These are phyloP conservation scores for Drosophila neocordata DNA, from an alignment of 1,140 invertebrate genomes.

Conservation along the genomic window DNA sequence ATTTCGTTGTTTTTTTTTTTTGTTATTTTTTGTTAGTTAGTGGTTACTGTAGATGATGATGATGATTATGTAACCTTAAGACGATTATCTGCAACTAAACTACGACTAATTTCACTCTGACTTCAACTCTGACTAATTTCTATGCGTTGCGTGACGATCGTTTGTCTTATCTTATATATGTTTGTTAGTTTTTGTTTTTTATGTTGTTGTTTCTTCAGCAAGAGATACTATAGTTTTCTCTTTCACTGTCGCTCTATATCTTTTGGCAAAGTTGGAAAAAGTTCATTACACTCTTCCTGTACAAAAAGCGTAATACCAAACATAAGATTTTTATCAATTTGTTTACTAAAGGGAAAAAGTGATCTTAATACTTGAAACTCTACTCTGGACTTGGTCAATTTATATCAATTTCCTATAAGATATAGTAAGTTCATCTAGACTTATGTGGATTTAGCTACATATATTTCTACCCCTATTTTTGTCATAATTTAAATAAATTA, in stretches of 20 bases:
- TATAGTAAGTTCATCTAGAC: too few species aligned
- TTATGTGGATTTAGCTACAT: too few species aligned
- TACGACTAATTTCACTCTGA: conserved; percentile 8
- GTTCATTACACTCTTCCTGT: background rate
- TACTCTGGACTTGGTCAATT: too few species aligned
- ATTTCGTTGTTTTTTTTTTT: conserved; percentile 32
- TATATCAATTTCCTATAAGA: too few species aligned
- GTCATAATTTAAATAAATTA: too few species aligned
- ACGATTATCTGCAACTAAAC: conserved; percentile 39
- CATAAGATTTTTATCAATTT: background rate
- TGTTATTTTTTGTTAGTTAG: conserved; percentile 32
- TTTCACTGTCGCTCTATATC: background rate
- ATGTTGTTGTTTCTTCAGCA: background rate
- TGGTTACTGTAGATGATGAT: conserved; percentile 26
- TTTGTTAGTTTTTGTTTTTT: background rate
- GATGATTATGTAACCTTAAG: conserved; percentile 41
- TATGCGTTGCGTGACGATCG: conserved; percentile 57
- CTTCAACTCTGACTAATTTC: conserved; percentile 45
- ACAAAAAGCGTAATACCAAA: background rate
- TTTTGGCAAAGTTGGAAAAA: background rate
- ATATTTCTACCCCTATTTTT: too few species aligned
- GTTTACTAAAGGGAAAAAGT: too few species aligned
- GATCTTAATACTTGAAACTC: too few species aligned
- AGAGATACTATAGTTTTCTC: background rate
- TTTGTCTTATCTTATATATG: conserved; percentile 29